Evolutionary conservation across 2,888 invertebrate species (phyloP), one percentile per base, ranked within the genome.

Genomic region (Drosophila sordidula): DNA sequence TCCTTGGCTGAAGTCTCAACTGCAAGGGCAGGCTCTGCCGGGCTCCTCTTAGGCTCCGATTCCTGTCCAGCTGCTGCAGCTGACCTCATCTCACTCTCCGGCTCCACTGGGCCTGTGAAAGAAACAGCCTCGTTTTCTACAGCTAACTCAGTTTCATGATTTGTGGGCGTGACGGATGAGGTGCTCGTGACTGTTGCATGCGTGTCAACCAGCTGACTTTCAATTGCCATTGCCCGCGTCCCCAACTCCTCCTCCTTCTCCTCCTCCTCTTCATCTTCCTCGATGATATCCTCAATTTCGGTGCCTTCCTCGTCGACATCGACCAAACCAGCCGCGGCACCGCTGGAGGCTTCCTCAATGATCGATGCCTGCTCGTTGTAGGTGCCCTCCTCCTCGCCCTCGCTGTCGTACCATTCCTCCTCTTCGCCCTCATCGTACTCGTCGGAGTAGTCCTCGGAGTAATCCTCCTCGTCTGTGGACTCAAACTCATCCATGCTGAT

Each of bases 401-500:
- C 89, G 14, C 84, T 88, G 6, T 90, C 89, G 9, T 79, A 88
- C 64, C 86, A 87, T n/a, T 82, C 89, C 14, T 91, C 90, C 29
- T 91, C 90, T 29, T 84, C 90, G 5, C 85, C 87, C 16, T 90
- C 89, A 25, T 90, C 90, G 26, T 94, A 94, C 74, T 94, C 94
- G 70, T 94, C 93, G 32, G 92, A 92, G 80, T 92, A 92, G 6
- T 93, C 93, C 78, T 93, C 93, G 54, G 93, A 93, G 58, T 93
- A 93, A 0, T 67, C 63, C 14, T 93, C 93, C 3, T 89, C 91
- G 18, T 90, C 91, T n/a, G 90, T 87, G 1, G 92, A 92, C 47
- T 91, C 91, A 62, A 91, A 92, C 32, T 92, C 91, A 45, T 93
- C 94, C 78, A 95, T 94, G 89, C 94, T 94, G 38, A 95, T 94